Conservation (phyloP, 1,140 invertebrate species). For the Drosophila repleta region DNA sequence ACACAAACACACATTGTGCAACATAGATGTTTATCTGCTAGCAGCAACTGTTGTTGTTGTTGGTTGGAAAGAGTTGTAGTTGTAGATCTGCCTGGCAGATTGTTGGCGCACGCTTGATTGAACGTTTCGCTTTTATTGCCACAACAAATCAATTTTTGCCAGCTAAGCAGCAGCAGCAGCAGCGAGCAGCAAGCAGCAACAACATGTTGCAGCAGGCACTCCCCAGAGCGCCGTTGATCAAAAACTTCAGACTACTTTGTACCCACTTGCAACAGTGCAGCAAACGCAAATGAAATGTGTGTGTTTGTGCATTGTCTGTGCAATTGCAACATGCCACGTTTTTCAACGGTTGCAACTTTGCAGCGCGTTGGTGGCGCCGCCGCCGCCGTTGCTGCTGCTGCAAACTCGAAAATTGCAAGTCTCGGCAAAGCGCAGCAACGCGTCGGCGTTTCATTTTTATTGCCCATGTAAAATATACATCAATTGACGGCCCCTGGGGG, state of each 20-base stretch:
- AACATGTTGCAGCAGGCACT: slow-evolving; percentile 41
- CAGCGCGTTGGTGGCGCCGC: slow-evolving; percentile 72
- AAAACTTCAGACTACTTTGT: slow-evolving; percentile 32
- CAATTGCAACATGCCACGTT: slow-evolving; percentile 62
- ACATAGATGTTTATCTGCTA: slow-evolving; percentile 60
- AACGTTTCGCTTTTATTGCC: slow-evolving; percentile 71
- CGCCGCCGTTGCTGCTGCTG: background rate
- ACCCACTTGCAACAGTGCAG: slow-evolving; percentile 30
- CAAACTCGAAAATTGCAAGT: slow-evolving; percentile 77
- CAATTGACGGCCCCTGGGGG: slow-evolving; percentile 20
- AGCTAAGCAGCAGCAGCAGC: slow-evolving; percentile 41
- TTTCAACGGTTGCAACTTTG: slow-evolving; percentile 24
- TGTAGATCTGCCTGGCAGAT: slow-evolving; percentile 34
- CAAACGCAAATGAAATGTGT: slow-evolving; percentile 55
- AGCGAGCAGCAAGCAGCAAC: slow-evolving; percentile 5
- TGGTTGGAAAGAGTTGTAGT: slow-evolving; percentile 14
- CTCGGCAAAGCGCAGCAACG: slow-evolving; percentile 20
- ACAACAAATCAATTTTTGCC: slow-evolving; percentile 78
- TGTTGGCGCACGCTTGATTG: slow-evolving; percentile 67
- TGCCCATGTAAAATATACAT: slow-evolving; percentile 42
- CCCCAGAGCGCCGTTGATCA: slow-evolving; percentile 27
- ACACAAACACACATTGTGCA: slow-evolving; percentile 48
- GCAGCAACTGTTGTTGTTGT: slow-evolving; percentile 10
- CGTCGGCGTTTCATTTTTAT: slow-evolving; percentile 31
- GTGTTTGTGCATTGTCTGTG: slow-evolving; percentile 58